A percentile compares a stretch with the other conserved stretches of the same genome.
phyloP scores from a whole-genome alignment of 2,888 invertebrate species.

The Drosophila anomalipes region DNA sequence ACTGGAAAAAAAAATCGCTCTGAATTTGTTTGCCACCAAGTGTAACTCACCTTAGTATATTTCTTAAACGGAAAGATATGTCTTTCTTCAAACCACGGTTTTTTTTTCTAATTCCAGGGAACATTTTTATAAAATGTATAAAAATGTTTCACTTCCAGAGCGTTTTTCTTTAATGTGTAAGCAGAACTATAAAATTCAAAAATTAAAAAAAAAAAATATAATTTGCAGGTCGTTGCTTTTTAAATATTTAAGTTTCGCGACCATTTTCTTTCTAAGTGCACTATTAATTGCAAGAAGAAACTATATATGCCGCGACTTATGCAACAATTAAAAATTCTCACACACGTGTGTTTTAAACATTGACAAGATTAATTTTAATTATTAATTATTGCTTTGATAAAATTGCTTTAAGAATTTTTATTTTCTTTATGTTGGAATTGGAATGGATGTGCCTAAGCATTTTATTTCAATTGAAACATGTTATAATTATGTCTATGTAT shows the following conservation, averaged over 20 bases:
- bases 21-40: background rate
- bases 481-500: background rate
- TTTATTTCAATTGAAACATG: background rate
- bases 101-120: no score
- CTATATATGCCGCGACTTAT: background rate
- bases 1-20: background rate
- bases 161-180: no score
- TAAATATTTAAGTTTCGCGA: background rate
- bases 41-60: background rate
- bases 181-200: no score
- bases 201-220: no score
- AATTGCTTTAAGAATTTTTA: background rate
- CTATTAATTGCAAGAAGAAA: background rate
- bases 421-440: background rate
- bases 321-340: background rate
- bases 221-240: background rate
- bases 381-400: background rate
- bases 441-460: background rate
- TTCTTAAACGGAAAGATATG: no score
- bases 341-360: no score
- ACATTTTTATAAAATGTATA: no score
- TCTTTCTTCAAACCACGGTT: no score
- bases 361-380: no score
- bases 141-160: no score
- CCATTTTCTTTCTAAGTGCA: background rate